Percentiles rank a stretch among this genome's conserved stretches.
These are phyloP conservation scores for Psix sp. DNA, from an alignment of 1,140 invertebrate species.

Conservation along the genomic window DNA sequence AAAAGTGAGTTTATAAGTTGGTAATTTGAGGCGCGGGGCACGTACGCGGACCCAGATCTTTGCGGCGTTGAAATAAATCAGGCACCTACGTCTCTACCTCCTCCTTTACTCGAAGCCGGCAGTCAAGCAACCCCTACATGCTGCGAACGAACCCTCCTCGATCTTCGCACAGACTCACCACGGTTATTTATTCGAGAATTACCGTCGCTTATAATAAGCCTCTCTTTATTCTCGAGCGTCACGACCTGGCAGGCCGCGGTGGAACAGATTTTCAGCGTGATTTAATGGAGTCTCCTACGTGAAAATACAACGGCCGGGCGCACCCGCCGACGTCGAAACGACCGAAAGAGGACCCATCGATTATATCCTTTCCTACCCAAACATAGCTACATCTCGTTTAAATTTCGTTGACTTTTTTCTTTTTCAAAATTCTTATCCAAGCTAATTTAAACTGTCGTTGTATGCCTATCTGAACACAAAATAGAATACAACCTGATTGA, in stretches of 20 bases:
- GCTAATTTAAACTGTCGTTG: slow-evolving; percentile 41
- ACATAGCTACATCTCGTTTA: slow-evolving; percentile 46
- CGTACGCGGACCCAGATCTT: slow-evolving; percentile 76
- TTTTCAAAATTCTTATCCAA: slow-evolving; percentile 25
- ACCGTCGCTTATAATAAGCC: slow-evolving; percentile 77
- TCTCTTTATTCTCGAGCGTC: slow-evolving; percentile 74
- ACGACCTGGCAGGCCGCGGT: slow-evolving; percentile 64
- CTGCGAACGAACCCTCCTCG: slow-evolving; percentile 59
- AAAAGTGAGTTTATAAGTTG: slow-evolving; percentile 76
- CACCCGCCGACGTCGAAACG: slow-evolving; percentile 58
- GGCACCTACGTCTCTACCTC: slow-evolving; percentile 67
- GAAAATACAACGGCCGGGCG: slow-evolving; percentile 64
- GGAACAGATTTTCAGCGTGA: slow-evolving; percentile 76
- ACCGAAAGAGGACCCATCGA: slow-evolving; percentile 60
- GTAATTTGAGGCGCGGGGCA: slow-evolving; percentile 76
- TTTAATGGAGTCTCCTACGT: slow-evolving; percentile 73
- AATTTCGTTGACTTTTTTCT: slow-evolving; percentile 26
- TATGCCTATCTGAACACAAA: slow-evolving; percentile 26
- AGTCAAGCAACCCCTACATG: slow-evolving; percentile 43
- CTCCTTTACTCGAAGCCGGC: slow-evolving; percentile 45
- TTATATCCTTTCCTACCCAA: slow-evolving; percentile 56
- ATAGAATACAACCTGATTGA: too few species aligned
- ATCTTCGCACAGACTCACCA: slow-evolving; percentile 62
- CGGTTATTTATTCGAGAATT: slow-evolving; percentile 78
- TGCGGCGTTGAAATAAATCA: slow-evolving; percentile 76